Conservation (phyloP, 2,888 invertebrate genomes). For the Toxonevra muliebris region DNA sequence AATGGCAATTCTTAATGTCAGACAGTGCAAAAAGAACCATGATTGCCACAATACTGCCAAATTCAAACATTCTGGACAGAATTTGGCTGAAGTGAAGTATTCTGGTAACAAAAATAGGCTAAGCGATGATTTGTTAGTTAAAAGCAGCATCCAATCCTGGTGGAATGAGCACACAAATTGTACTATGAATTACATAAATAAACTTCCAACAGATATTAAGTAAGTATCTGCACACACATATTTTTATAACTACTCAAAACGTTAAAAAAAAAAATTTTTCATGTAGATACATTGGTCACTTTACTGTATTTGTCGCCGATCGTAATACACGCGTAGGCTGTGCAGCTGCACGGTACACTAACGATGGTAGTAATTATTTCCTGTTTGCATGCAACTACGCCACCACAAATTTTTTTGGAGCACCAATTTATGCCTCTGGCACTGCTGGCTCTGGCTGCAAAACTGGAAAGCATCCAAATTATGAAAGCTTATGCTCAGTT, state of each 20-base stretch:
- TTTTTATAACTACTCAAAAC: too few relatives aligned
- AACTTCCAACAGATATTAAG: conserved; percentile 48
- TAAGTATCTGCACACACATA: conserved; percentile 16
- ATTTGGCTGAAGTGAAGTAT: conserved; percentile 41
- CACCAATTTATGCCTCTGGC: conserved; percentile 30
- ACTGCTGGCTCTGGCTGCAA: conserved; percentile 43
- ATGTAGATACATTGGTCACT: conserved; percentile 47
- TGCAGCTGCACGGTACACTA: conserved; percentile 33
- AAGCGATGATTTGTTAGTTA: conserved; percentile 36
- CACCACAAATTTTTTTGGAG: conserved; percentile 43
- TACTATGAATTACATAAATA: conserved; percentile 15
- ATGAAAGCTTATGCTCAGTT: conserved; percentile 47
- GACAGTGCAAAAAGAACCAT: conserved; percentile 46
- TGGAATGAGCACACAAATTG: conserved; percentile 44
- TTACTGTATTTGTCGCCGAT: conserved; percentile 50
- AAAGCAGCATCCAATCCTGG: too few relatives aligned
- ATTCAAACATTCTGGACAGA: conserved; percentile 52
- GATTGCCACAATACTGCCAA: conserved; percentile 52
- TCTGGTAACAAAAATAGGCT: conserved; percentile 36
- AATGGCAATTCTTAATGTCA: conserved; percentile 50
- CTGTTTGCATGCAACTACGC: conserved; percentile 53
- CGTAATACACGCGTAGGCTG: conserved; percentile 51
- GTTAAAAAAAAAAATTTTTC: too few relatives aligned
- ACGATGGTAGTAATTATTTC: neutral
- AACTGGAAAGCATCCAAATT: conserved; percentile 46